These are phyloP conservation scores for Rotaria sp. DNA, from an alignment of 2,888 invertebrate genomes.

Conservation along the genomic window DNA sequence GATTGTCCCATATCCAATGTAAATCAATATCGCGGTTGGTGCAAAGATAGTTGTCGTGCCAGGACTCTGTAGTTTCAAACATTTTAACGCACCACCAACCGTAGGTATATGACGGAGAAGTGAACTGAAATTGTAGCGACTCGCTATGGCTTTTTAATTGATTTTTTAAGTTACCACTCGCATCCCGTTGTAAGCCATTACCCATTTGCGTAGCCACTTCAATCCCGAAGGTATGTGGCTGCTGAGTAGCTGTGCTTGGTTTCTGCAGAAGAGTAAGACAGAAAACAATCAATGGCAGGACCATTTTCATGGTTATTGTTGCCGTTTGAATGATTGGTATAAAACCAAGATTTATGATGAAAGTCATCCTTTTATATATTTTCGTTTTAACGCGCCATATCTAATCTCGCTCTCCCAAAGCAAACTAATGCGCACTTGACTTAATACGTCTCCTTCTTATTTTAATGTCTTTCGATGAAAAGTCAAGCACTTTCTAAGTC, in stretches of 20 bases:
- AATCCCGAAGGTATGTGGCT: background rate
- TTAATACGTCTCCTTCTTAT: no score
- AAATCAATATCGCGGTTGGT: background rate
- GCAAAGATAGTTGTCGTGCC: background rate
- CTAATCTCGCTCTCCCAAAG: no score
- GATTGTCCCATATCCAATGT: background rate
- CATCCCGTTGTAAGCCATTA: background rate
- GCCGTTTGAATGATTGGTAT: no score
- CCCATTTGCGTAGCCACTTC: background rate
- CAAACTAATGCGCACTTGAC: no score
- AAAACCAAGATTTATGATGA: no score
- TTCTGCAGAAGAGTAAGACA: background rate
- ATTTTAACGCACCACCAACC: background rate
- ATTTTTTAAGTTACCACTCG: background rate
- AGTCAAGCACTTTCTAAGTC: no score
- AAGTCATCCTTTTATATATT: no score
- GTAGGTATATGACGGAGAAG: background rate
- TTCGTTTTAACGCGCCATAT: no score
- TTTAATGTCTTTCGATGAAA: no score
- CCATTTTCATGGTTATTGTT: no score
- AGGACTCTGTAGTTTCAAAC: background rate
- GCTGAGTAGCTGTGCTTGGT: background rate
- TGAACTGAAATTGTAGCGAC: background rate
- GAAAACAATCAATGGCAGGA: no score
- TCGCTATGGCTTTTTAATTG: background rate